Evolutionary conservation across 2,888 invertebrate genomes (phyloP), one percentile per base, ranked within the genome.

Genomic region (Spicauda simplicius): DNA sequence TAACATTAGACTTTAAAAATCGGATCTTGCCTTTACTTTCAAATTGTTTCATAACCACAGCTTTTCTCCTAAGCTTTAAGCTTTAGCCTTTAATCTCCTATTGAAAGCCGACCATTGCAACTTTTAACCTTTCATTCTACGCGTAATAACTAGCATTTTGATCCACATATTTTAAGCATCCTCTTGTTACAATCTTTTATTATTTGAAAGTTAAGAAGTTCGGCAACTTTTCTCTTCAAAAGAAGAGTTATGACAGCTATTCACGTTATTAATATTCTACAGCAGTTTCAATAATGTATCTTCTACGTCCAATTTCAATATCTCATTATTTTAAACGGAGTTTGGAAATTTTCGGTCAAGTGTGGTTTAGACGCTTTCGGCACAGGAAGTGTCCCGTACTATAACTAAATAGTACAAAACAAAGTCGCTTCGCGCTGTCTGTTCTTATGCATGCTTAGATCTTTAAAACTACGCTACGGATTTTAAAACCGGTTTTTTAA

Each of bases 141-240:
- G 20, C 41, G n/a, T 14, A 57, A 45, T 41, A 16, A 41, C 57
- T 12, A 41, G 7, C 41, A 57, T 18, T 57, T 57, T 19, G 41
- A 14, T 20, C 16, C 41, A 41, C 14, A 33, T n/a, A 41, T 41
- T n/a, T 37, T 48, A 25, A 59, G 58, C 48, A 48, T 16, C 25
- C 48, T 25, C 25, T 45, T 59, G 58, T 59, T n/a, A 41, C 16
- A 25, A 48, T 25, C 48, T 59, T 53, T 53, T 20, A 48, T 48
- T 59, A 59, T 59, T 48, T 59, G 48, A 41, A 30, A 48, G 58
- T 59, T 48, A 41, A 16, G 25, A 59, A 59, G 58, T 48, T 59
- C n/a, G 25, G 8, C 48, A 59, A 59, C 45, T 59, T 59, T 59
- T n/a, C 58, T 59, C 25, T 59, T 59, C 58, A 41, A 41, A 41